Evolutionary conservation across 2,888 invertebrate species (phyloP).

Genomic region (Eurois occulta): DNA sequence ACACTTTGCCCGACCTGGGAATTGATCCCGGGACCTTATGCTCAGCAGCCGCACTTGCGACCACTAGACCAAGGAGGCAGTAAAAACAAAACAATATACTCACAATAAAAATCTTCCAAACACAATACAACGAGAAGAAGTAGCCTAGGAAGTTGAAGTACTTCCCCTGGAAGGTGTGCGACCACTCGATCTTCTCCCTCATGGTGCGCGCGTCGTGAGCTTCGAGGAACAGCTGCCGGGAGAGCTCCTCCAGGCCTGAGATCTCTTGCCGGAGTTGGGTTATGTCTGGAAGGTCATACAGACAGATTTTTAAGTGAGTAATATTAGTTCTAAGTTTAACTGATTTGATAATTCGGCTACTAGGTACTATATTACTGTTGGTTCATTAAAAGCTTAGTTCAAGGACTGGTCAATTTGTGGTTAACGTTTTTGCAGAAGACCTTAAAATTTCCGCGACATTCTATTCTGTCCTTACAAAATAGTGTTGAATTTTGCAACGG

Average conservation of each 20-base stretch:
- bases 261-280: constrained; percentile 96
- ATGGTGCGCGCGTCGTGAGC: constrained; percentile 97
- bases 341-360: too few species aligned
- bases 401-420: too few species aligned
- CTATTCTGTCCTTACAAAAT: too few species aligned
- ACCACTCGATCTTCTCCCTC: constrained; percentile 98
- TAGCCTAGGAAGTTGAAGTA: constrained; percentile 99
- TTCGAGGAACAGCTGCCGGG: constrained; percentile 98
- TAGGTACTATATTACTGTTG: too few species aligned
- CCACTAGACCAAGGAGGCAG: too few species aligned
- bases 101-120: constrained; percentile 99
- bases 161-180: constrained; percentile 98
- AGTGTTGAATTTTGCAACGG: too few species aligned
- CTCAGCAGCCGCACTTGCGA: too few species aligned
- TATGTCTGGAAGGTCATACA: constrained; percentile 90
- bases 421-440: too few species aligned
- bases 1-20: too few species aligned
- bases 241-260: constrained; percentile 96
- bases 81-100: constrained; percentile 78
- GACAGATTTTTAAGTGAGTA: background rate
- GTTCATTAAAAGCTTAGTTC: too few species aligned
- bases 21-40: too few species aligned
- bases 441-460: too few species aligned
- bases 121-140: constrained; percentile 99
- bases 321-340: background rate